phyloP scores from a whole-genome alignment of 2,113 vertebrate genomes.

The Pseudorhombus dupliciocellatus region DNA sequence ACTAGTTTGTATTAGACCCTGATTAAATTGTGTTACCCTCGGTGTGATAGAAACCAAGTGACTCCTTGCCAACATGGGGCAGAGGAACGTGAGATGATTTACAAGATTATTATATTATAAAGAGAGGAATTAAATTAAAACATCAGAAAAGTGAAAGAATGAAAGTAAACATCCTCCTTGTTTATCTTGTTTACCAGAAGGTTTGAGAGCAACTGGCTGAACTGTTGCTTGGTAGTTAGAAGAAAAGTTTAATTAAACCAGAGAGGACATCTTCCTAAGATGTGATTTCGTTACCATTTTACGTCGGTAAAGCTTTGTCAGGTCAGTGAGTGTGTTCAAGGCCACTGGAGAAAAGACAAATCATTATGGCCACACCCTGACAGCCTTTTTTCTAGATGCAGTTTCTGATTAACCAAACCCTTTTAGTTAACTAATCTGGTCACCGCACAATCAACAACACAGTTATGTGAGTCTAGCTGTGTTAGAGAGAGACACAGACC shows the following conservation, averaged over 20 bases:
- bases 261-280: background rate
- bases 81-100: background rate
- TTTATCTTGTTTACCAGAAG: background rate
- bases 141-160: too few relatives aligned
- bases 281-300: conserved; percentile 6
- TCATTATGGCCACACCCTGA: conserved; percentile 34
- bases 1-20: conserved; percentile 22
- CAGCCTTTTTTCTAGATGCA: conserved; percentile 7
- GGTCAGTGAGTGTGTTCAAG: conserved; percentile 13
- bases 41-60: conserved; percentile 10
- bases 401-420: conserved; percentile 70
- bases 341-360: conserved; percentile 21
- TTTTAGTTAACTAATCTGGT: conserved; percentile 41
- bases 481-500: conserved; percentile 25
- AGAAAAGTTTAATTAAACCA: background rate
- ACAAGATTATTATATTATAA: background rate
- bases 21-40: conserved; percentile 29
- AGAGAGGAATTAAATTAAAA: too few relatives aligned
- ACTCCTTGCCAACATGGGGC: background rate
- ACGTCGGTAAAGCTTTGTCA: background rate
- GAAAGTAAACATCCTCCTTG: too few relatives aligned
- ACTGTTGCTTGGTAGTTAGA: background rate
- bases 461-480: conserved; percentile 35
- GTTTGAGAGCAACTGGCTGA: background rate
- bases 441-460: conserved; percentile 24